Conservation (phyloP, 2,113 vertebrate species). For the Pangasianodon gigas region DNA sequence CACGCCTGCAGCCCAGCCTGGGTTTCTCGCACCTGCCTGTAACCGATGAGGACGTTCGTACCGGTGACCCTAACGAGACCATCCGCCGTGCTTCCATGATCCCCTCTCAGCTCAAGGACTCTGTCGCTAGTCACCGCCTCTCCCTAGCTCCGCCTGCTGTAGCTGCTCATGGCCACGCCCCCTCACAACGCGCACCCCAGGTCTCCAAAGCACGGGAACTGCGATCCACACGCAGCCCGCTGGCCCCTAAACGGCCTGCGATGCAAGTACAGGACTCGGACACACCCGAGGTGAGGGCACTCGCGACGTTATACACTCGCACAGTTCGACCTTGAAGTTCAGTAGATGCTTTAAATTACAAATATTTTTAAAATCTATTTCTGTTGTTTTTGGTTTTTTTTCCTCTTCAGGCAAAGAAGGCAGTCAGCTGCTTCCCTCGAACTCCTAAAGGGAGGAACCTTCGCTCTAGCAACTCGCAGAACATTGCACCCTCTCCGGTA, state of each 20-base stretch:
- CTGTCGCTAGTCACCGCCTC: slow-evolving; percentile 60
- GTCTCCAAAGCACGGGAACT: slow-evolving; percentile 45
- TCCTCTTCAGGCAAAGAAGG: slow-evolving; percentile 74
- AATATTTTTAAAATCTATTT: neutral
- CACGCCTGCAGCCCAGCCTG: slow-evolving; percentile 68
- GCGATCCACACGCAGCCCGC: slow-evolving; percentile 63
- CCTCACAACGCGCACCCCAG: slow-evolving; percentile 58
- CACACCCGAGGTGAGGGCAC: slow-evolving; percentile 74
- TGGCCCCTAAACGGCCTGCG: slow-evolving; percentile 66
- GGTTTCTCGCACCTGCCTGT: slow-evolving; percentile 63
- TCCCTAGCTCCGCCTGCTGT: slow-evolving; percentile 74
- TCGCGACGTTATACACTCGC: neutral
- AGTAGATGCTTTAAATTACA: neutral
- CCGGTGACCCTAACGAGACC: slow-evolving; percentile 83
- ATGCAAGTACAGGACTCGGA: slow-evolving; percentile 68
- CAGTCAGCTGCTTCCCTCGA: slow-evolving; percentile 84
- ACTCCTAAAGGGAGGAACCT: slow-evolving; percentile 78
- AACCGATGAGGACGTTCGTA: slow-evolving; percentile 88
- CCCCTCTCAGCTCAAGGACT: slow-evolving; percentile 77
- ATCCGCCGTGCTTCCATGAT: slow-evolving; percentile 84
- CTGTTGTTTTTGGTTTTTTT: neutral
- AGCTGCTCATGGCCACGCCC: slow-evolving; percentile 37
- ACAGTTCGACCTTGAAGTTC: no score
- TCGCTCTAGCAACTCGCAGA: slow-evolving; percentile 54
- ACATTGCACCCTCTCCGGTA: slow-evolving; percentile 49